Evolutionary conservation across 2,888 invertebrate species (phyloP).

Genomic region (Rotaria sp.): DNA sequence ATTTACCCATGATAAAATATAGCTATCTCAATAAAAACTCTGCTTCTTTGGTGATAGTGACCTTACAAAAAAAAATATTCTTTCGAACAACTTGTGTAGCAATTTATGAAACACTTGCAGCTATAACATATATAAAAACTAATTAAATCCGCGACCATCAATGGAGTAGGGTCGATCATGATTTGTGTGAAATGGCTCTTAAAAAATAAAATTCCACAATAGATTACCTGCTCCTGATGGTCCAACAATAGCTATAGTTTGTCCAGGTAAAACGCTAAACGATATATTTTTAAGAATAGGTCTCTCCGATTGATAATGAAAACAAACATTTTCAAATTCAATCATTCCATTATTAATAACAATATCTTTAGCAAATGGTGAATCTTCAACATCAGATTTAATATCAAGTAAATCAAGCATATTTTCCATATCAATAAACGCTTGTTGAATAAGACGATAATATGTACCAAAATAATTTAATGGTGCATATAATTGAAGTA

Average conservation of each 20-base stretch:
- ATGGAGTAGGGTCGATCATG: too few species aligned
- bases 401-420: constrained; percentile 90
- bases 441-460: constrained; percentile 90
- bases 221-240: neutral
- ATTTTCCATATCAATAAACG: constrained; percentile 98
- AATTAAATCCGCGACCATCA: too few species aligned
- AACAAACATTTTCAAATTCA: constrained; percentile 27
- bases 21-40: too few species aligned
- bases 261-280: constrained; percentile 68
- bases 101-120: too few species aligned
- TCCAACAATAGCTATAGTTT: constrained; percentile 62
- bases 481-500: constrained; percentile 83
- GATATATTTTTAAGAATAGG: constrained; percentile 46
- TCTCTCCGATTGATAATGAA: constrained; percentile 10
- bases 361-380: constrained; percentile 51
- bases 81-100: too few species aligned
- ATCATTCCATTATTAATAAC: constrained; percentile 22
- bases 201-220: constrained; percentile 75
- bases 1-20: too few species aligned
- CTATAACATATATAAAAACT: too few species aligned
- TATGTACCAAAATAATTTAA: constrained; percentile 96
- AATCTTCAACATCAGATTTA: constrained; percentile 68
- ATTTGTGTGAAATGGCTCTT: too few species aligned
- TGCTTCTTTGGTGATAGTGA: too few species aligned
- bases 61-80: too few species aligned